phyloP scores from a whole-genome alignment of 2,888 invertebrate genomes.

The Hesperia comma region DNA sequence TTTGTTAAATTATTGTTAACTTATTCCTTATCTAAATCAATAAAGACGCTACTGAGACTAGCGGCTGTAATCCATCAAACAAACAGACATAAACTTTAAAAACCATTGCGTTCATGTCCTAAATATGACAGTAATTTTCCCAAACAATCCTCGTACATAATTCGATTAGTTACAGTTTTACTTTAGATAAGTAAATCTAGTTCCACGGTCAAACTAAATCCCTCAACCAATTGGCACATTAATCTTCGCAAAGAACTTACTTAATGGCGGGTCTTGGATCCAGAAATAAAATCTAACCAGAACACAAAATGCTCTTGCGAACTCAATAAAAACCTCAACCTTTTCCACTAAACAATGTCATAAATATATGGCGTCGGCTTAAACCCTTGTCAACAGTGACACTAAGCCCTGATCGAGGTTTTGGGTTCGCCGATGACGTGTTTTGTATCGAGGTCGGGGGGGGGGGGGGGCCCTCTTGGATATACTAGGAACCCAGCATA shows the following conservation, averaged over 20 bases:
- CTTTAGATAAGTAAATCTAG: no score
- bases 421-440: constrained; percentile 20
- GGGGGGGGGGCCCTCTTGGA: constrained; percentile 7
- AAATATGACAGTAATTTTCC: no score
- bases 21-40: no score
- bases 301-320: constrained; percentile 23
- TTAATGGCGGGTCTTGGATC: constrained; percentile 4
- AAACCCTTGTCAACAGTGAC: constrained; percentile 38
- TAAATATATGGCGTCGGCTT: constrained; percentile 34
- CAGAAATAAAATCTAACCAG: constrained; percentile 27
- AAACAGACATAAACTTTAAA: no score
- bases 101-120: no score
- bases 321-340: constrained; percentile 30
- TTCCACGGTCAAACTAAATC: no score
- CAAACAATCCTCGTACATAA: no score
- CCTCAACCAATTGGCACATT: background rate
- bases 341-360: constrained; percentile 33
- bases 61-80: no score
- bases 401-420: constrained; percentile 29
- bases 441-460: constrained; percentile 12
- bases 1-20: no score
- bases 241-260: background rate
- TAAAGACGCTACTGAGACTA: no score
- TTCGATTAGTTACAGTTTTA: no score
- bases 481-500: constrained; percentile 2